phyloP scores from a whole-genome alignment of 1,140 invertebrate species.

The Aphelinus atriplicis region DNA sequence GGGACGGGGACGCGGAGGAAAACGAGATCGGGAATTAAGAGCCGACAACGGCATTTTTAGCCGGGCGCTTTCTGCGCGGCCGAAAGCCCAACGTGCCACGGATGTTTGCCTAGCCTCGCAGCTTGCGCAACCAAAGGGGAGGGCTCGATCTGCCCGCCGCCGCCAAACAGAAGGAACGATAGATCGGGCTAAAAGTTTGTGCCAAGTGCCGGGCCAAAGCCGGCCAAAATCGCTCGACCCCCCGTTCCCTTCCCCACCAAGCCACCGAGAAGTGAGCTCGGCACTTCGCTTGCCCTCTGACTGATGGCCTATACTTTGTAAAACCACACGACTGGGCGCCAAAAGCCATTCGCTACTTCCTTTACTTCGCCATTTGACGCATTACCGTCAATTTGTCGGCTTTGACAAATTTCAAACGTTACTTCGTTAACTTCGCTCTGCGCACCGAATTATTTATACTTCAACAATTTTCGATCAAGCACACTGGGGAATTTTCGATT shows the following conservation, averaged over 20 bases:
- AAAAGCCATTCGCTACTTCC: too few species aligned
- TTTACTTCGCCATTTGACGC: too few species aligned
- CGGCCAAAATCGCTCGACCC: constrained; percentile 12
- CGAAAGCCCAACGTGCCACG: constrained; percentile 26
- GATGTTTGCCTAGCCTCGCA: constrained; percentile 19
- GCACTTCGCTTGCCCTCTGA: not conserved
- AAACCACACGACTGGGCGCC: too few species aligned
- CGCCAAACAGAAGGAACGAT: not conserved
- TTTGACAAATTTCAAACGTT: too few species aligned
- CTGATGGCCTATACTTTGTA: constrained; percentile 1
- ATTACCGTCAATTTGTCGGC: too few species aligned
- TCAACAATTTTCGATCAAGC: too few species aligned
- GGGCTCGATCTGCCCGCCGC: not conserved
- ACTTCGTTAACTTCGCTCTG: too few species aligned
- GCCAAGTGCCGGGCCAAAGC: constrained; percentile 9
- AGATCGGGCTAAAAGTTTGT: constrained; percentile 4
- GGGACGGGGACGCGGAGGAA: not conserved
- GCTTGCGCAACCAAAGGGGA: constrained; percentile 17
- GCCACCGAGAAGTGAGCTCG: too few species aligned
- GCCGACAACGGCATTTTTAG: constrained; percentile 25
- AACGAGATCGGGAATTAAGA: constrained; percentile 27
- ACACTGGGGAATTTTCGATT: too few species aligned
- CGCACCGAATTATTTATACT: too few species aligned
- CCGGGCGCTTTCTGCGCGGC: not conserved
- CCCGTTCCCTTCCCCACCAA: too few species aligned